These are phyloP conservation scores for Rosalia funebris DNA, from an alignment of 2,888 invertebrate genomes.

Conservation along the genomic window DNA sequence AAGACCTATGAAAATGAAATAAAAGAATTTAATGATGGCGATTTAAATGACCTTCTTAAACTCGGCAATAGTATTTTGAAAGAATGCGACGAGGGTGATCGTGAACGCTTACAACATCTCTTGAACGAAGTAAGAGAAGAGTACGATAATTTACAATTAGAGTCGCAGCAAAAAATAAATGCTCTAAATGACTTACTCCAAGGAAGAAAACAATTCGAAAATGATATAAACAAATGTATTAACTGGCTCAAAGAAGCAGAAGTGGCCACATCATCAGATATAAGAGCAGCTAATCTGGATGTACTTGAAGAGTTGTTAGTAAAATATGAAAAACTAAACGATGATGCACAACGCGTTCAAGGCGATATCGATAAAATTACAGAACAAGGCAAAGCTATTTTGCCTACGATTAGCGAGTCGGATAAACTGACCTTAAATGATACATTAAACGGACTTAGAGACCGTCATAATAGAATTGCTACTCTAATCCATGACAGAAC, in stretches of 20 bases:
- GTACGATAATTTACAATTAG: constrained; percentile 77
- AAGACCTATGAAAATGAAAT: constrained; percentile 81
- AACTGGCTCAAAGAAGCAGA: constrained; percentile 93
- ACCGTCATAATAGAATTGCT: constrained; percentile 80
- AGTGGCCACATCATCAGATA: constrained; percentile 83
- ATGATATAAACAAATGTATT: constrained; percentile 80
- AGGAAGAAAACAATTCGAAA: constrained; percentile 84
- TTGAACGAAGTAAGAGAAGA: constrained; percentile 77
- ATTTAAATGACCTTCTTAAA: constrained; percentile 79
- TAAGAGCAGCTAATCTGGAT: constrained; percentile 82
- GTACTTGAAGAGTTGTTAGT: constrained; percentile 86
- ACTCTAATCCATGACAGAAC: constrained; percentile 81
- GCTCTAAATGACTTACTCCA: constrained; percentile 78
- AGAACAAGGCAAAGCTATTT: constrained; percentile 82
- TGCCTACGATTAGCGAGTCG: constrained; percentile 83
- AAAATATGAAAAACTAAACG: constrained; percentile 84
- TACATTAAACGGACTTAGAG: constrained; percentile 79
- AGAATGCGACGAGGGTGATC: constrained; percentile 81
- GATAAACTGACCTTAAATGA: constrained; percentile 87
- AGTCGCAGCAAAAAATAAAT: constrained; percentile 77
- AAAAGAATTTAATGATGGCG: constrained; percentile 79
- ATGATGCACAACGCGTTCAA: constrained; percentile 77
- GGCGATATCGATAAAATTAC: constrained; percentile 78
- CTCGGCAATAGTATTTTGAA: constrained; percentile 81
- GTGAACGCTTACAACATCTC: constrained; percentile 72